Evolutionary conservation across 2,113 vertebrate genomes (phyloP), one percentile per base, ranked within the genome.

Genomic region (Sinocyclocheilus rhinocerous): DNA sequence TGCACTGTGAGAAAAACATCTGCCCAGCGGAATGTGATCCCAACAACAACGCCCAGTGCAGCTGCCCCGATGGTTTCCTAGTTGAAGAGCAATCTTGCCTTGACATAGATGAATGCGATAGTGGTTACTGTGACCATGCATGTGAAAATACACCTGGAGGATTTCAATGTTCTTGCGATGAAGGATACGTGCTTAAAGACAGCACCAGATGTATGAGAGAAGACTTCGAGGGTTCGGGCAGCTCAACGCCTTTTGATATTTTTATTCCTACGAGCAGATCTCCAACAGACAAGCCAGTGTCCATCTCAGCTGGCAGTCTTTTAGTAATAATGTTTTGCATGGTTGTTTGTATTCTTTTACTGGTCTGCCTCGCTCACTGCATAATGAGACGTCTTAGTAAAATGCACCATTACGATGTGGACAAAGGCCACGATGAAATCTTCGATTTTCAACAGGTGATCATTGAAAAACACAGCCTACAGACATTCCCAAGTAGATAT

Each of bases 11-110:
- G 48, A 0, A 59, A 59, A 4, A 8, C 18, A 59, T 0, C 0
- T 95, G 95, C 33, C 8, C 1, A 0, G 92, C 93, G 0, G 42
- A 84, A 26, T 95, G 94, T 77, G 94, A 96, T 90, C 89, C 91
- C 0, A 95, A 95, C 36, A 73, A 91, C 4, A 29, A 0, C 0
- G 13, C 0, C 26, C 87, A 89, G 9, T 95, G 94, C n/a, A 3
- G 26, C 45, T 96, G 95, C 50, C 94, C 95, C 0, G 33, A 67
- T 0, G 94, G 94, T 0, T 95, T 86, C 9, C 0, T 96, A 1
- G 0, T 45, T 0, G 95, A 95, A 1, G 77, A 88, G 1, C 3
- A 0, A 0, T 1, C 87, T 0, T 96, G 95, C 82, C 0, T 91
- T 0, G 94, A 95, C 72, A 85, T 95, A 0, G 76, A 96, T 39